Evolutionary conservation across 2,113 vertebrate genomes (phyloP), one percentile per base, ranked within the genome.

Genomic region (Micronycteris hirsuta): DNA sequence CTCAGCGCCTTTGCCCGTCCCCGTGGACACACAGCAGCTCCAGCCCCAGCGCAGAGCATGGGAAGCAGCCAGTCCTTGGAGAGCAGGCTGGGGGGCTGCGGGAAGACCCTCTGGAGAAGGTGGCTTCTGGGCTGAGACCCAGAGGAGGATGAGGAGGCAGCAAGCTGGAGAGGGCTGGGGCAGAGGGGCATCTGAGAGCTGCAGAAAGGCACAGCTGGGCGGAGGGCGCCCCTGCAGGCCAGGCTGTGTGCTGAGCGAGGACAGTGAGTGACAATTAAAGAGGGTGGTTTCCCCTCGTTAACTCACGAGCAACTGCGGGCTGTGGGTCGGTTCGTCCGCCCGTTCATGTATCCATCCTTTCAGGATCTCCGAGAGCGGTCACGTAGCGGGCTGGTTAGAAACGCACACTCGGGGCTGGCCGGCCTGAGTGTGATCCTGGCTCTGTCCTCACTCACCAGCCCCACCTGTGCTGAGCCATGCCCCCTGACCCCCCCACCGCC

Each of bases 311-410:
- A 7, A 0, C 43, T 13, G 54, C 0, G 22, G 22, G 45, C 26
- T 4, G 2, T 36, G 4, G 1, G 11, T 5, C 1, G 0, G 0
- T 47, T 38, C 11, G 22, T 58, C 8, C 9, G 8, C 31, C 11
- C 2, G 0, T 28, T 8, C 28, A 9, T n/a, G n/a, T 2, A 1
- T n/a, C 19, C 56, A 9, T 22, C 19, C 10, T 3, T 12, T 14
- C 3, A 0, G 43, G 54, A 20, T 5, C 17, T 20, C 6, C 24
- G 26, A 16, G 47, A 74, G 73, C 52, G 31, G 45, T 61, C 10
- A 31, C 0, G 7, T 3, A 6, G 73, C 78, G 43, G 0, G 1
- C 12, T 16, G 47, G 11, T 24, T 38, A 31, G 88, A 63, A 77
- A 56, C 1, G 4, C 1, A 1, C 3, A 12, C 77, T 19, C 43